Percentiles rank a stretch among this genome's conserved stretches.
phyloP scores from a whole-genome alignment of 2,888 invertebrate species.

The Camptogramma bilineatum region DNA sequence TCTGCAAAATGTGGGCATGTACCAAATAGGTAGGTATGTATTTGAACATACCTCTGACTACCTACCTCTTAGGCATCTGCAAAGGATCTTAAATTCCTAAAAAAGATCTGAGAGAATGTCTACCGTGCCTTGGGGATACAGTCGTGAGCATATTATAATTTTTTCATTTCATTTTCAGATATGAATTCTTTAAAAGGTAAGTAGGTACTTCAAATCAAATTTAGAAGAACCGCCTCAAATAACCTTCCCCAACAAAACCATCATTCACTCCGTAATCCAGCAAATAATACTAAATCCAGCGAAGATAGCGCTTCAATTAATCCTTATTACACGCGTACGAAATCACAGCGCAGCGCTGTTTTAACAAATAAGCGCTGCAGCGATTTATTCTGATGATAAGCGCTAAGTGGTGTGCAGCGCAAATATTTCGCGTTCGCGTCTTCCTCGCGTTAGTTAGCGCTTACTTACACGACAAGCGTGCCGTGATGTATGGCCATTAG shows the following conservation, averaged over 20 bases:
- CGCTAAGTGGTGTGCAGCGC: slow-evolving; percentile 71
- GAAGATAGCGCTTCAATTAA: slow-evolving; percentile 51
- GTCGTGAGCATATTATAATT: too few species aligned
- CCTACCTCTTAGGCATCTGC: too few species aligned
- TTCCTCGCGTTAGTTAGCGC: slow-evolving; percentile 77
- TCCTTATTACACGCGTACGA: slow-evolving; percentile 50
- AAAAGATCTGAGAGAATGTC: too few species aligned
- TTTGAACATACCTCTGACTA: too few species aligned
- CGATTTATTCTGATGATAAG: slow-evolving; percentile 65
- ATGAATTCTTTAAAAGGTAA: too few species aligned
- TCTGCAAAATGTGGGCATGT: too few species aligned
- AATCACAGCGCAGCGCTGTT: slow-evolving; percentile 47
- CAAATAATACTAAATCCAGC: slow-evolving; percentile 40
- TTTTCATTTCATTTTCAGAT: too few species aligned
- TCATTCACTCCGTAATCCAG: slow-evolving; percentile 30
- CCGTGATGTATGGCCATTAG: slow-evolving; percentile 49
- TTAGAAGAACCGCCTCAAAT: slow-evolving; percentile 16
- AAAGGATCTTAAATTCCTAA: too few species aligned
- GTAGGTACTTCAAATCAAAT: not conserved
- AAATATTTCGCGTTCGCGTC: slow-evolving; percentile 73
- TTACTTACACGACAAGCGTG: slow-evolving; percentile 61
- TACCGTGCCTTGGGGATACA: too few species aligned
- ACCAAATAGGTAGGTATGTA: too few species aligned
- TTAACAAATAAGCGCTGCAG: slow-evolving; percentile 61
- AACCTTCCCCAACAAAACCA: slow-evolving; percentile 24